phyloP scores from a whole-genome alignment of 2,888 invertebrate genomes.

The Trilocha varians region DNA sequence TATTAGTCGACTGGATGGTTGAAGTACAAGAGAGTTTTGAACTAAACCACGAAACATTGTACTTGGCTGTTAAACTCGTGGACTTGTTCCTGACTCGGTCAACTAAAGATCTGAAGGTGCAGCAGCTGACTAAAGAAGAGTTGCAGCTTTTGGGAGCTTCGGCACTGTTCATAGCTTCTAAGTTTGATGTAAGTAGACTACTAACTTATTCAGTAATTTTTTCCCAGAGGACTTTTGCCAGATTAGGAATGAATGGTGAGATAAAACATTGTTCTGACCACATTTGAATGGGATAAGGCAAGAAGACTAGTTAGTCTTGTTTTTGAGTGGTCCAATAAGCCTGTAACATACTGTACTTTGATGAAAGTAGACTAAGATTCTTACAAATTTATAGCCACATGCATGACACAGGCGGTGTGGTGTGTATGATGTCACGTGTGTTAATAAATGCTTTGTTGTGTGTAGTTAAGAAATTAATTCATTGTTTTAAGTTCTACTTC shows the following conservation, averaged over 20 bases:
- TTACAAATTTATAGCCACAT: too few species aligned
- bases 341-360: too few species aligned
- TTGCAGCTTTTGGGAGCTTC: constrained; percentile 94
- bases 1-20: constrained; percentile 99
- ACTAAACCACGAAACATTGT: constrained; percentile 97
- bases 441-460: too few species aligned
- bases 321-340: too few species aligned
- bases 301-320: too few species aligned
- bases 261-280: too few species aligned
- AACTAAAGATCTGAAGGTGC: constrained; percentile 36
- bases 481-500: too few species aligned
- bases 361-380: too few species aligned
- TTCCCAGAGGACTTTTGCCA: background rate
- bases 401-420: too few species aligned
- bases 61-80: constrained; percentile 95
- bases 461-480: too few species aligned
- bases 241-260: background rate
- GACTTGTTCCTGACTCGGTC: constrained; percentile 83
- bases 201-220: background rate
- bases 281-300: too few species aligned
- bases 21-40: constrained; percentile 98
- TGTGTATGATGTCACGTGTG: too few species aligned
- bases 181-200: constrained; percentile 90
- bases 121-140: constrained; percentile 83
- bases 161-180: constrained; percentile 93